Base-by-base conservation (phyloP, 2,888 invertebrate genomes). In the Camptogramma bilineatum region DNA sequence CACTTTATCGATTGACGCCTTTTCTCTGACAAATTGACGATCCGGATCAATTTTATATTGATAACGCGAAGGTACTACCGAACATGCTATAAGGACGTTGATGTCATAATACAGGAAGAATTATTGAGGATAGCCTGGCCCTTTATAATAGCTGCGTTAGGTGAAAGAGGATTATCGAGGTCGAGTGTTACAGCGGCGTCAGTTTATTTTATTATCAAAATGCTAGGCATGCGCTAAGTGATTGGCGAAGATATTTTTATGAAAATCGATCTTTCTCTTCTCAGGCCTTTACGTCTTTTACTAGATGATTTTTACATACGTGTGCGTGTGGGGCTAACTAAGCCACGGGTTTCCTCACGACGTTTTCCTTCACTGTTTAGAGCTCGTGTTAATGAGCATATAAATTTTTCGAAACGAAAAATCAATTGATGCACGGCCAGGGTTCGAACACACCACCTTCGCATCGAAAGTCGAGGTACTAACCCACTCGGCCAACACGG, bases 1-100 rank as follows among this genome's bases (percentile, higher is more conserved):
- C 80, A 81, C 81, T 83, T 83, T 82, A 85, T 84, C 76, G 82
- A 84, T 85, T 84, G 80, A 77, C 78, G 75, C 70, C 75, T 74
- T 79, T 82, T 83, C 80, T 77, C 71, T 73, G 78, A 72, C 77
- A 80, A 82, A 82, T 83, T 80, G 83, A 72, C 79, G 77, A 79
- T 81, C 81, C 75, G 73, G 65, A 70, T 68, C 68, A 70, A 60
- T 67, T 72, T 72, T 68, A 70, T 73, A 73, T 81, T 77, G 78
- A 80, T 79, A 77, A 77, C 75, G 73, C 64, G 70, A 58, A 70
- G 73, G 76, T 76, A 76, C 72, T 72, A 72, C 68, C 64, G 65
- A 73, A 77, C 76, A 73, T 72, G 70, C 64, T 71, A 64, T 73
- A 78, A 71, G 73, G 75, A 71, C 59, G 64, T 63, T 73, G 73